phyloP scores from a whole-genome alignment of 1,140 invertebrate genomes.

The Danaus melanippus region DNA sequence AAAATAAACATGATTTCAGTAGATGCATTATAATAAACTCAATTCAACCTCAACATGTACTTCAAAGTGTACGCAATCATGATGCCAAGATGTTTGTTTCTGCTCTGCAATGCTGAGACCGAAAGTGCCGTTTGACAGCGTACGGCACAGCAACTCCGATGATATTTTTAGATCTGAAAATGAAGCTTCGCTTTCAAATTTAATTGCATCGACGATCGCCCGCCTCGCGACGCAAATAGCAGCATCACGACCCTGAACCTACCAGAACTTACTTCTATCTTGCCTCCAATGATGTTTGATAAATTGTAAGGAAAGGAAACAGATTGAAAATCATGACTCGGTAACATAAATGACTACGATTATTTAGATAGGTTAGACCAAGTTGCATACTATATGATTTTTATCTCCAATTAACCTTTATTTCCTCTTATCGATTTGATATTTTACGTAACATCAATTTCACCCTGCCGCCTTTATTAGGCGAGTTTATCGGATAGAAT shows the following conservation, averaged over 20 bases:
- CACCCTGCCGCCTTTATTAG: slow-evolving; percentile 1
- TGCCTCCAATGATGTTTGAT: slow-evolving; percentile 1
- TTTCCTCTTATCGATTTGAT: too few relatives aligned
- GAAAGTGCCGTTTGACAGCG: slow-evolving; percentile 34
- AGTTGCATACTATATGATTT: too few relatives aligned
- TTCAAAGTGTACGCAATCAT: slow-evolving; percentile 1
- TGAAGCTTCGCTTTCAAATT: slow-evolving; percentile 66
- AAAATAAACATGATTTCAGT: slow-evolving; percentile 4
- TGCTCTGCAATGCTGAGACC: slow-evolving; percentile 29
- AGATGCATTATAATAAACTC: slow-evolving; percentile 23
- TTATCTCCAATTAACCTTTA: too few relatives aligned
- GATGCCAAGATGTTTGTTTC: slow-evolving; percentile 23
- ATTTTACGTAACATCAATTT: too few relatives aligned
- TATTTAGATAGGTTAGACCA: background rate
- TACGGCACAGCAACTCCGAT: slow-evolving; percentile 44
- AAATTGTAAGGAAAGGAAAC: slow-evolving; percentile 3
- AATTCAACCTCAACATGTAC: slow-evolving; percentile 10
- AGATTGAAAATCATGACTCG: too few relatives aligned
- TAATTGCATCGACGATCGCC: slow-evolving; percentile 69
- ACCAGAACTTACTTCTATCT: slow-evolving; percentile 56
- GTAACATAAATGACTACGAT: background rate
- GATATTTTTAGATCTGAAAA: slow-evolving; percentile 61
- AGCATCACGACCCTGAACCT: slow-evolving; percentile 62
- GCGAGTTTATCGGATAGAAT: slow-evolving; percentile 11
- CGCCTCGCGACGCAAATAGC: slow-evolving; percentile 63